phyloP scores from a whole-genome alignment of 2,888 invertebrate species.

The Calameuta idolon region DNA sequence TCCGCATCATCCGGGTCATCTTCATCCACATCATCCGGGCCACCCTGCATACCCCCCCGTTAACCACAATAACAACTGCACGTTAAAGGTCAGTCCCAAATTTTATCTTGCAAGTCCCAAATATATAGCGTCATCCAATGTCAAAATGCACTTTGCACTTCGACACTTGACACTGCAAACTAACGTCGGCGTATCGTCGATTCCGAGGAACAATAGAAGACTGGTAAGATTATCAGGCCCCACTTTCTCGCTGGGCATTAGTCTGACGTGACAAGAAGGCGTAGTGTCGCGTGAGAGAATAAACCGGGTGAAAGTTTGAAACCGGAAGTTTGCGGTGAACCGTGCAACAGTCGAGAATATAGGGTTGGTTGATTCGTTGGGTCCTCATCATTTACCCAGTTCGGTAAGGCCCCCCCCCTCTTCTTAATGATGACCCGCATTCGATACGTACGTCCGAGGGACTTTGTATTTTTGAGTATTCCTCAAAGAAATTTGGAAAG shows the following conservation, averaged over 20 bases:
- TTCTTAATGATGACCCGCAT: neutral
- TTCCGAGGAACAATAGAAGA: neutral
- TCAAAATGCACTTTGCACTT: neutral
- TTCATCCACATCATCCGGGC: constrained; percentile 71
- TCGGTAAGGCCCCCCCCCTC: neutral
- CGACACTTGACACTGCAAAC: neutral
- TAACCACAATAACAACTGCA: constrained; percentile 70
- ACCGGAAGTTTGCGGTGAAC: constrained; percentile 18
- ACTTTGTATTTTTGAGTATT: neutral
- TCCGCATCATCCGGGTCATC: constrained; percentile 69
- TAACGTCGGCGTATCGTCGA: neutral
- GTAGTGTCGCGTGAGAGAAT: constrained; percentile 45
- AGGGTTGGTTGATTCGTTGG: neutral
- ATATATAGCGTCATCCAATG: neutral
- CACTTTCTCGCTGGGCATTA: constrained; percentile 45
- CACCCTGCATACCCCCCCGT: constrained; percentile 64
- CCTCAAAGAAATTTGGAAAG: neutral
- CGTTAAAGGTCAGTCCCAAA: constrained; percentile 57
- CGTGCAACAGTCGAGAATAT: neutral
- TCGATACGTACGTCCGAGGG: neutral
- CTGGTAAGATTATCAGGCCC: constrained; percentile 33
- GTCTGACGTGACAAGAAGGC: neutral
- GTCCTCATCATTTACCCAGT: neutral
- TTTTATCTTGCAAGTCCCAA: neutral
- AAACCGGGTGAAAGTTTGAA: constrained; percentile 51